Percentiles rank a stretch among this genome's conserved stretches.
Evolutionary conservation across 2,797 vertebrate genomes (phyloP).

Genomic region (Phataginus tricuspis): DNA sequence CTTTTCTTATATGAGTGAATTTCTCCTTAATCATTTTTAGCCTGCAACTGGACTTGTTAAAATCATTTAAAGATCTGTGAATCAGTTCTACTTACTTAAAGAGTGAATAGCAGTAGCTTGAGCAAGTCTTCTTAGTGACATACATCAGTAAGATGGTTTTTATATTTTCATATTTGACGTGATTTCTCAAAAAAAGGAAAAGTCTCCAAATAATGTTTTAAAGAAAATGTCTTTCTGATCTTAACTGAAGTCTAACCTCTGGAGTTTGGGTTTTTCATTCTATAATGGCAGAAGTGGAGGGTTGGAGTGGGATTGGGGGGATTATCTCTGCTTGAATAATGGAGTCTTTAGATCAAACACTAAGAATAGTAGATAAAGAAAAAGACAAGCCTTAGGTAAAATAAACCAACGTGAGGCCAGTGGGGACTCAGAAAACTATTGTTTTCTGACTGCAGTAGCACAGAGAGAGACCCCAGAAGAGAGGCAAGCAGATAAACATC

Average conservation of each 20-base stretch:
- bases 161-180: constrained; percentile 32
- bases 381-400: not conserved
- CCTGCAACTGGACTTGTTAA: not conserved
- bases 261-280: constrained; percentile 17
- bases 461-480: not conserved
- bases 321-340: constrained; percentile 19
- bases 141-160: not conserved
- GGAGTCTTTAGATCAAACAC: constrained; percentile 42
- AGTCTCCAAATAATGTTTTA: not conserved
- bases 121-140: not conserved
- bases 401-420: not conserved
- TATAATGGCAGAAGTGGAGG: not conserved
- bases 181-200: constrained; percentile 38
- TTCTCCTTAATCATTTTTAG: constrained; percentile 50
- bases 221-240: constrained; percentile 35
- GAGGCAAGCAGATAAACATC: not conserved
- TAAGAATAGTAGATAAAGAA: not conserved
- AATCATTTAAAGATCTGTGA: constrained; percentile 21
- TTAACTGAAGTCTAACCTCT: not conserved
- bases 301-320: accelerated
- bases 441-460: not conserved
- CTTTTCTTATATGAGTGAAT: not conserved
- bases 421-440: not conserved
- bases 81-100: constrained; percentile 11
- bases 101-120: not conserved